Conservation (phyloP, 2,888 invertebrate species). For the Deilephila elpenor region DNA sequence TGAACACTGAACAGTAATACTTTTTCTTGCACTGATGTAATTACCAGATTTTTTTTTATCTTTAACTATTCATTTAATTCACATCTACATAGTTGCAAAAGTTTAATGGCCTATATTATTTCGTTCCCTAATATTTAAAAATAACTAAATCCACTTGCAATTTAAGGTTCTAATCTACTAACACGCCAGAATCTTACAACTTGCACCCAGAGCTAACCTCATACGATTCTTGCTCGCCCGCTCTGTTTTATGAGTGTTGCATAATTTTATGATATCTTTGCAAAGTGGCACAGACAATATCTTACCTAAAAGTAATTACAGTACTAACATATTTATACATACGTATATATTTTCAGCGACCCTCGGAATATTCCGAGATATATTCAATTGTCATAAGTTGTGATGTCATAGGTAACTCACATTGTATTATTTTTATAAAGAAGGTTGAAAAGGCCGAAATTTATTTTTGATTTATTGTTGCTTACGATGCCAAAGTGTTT, state of each 20-base stretch:
- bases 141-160: too few species aligned
- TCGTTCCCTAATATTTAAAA: too few species aligned
- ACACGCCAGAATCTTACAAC: background rate
- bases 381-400: background rate
- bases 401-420: background rate
- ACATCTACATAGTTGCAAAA: too few species aligned
- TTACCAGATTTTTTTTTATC: too few species aligned
- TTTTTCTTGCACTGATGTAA: too few species aligned
- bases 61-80: too few species aligned
- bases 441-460: background rate
- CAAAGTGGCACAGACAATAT: slow-evolving; percentile 22
- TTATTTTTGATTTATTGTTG: background rate
- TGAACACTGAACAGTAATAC: too few species aligned
- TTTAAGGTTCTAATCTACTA: background rate
- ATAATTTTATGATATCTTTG: slow-evolving; percentile 36
- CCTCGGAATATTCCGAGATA: background rate
- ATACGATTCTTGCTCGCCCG: slow-evolving; percentile 29
- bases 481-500: background rate
- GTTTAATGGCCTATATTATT: too few species aligned
- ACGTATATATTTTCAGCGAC: slow-evolving; percentile 8
- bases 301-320: slow-evolving; percentile 25
- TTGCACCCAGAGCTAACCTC: background rate
- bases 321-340: slow-evolving; percentile 1
- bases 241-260: slow-evolving; percentile 36
- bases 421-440: background rate